A percentile compares a stretch with the other conserved stretches of the same genome.
Evolutionary conservation across 1,140 invertebrate species (phyloP).

Genomic region (Heliconius himera): DNA sequence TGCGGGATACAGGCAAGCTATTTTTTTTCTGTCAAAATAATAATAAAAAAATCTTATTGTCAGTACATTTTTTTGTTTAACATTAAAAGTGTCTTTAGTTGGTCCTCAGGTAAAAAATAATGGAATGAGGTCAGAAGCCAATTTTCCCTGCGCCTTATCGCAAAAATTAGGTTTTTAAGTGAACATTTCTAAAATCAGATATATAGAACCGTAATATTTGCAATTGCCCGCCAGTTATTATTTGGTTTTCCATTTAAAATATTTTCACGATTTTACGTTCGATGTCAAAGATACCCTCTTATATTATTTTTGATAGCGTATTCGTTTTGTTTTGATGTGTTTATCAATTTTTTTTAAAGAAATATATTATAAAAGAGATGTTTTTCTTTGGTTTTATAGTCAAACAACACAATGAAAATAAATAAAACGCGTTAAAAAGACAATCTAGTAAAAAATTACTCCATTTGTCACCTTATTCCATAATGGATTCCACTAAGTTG

Average conservation of each 20-base stretch:
- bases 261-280: background rate
- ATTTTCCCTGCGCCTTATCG: constrained; percentile 39
- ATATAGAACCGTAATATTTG: constrained; percentile 34
- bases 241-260: constrained; percentile 6
- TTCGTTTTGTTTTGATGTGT: background rate
- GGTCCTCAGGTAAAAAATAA: constrained; percentile 23
- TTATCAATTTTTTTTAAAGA: too few species aligned
- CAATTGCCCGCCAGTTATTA: constrained; percentile 17
- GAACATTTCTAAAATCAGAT: constrained; percentile 40
- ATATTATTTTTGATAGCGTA: constrained; percentile 10
- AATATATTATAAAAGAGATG: too few species aligned
- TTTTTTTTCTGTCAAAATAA: too few species aligned
- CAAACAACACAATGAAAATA: too few species aligned
- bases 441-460: too few species aligned
- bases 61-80: background rate
- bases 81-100: background rate
- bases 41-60: too few species aligned
- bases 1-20: too few species aligned
- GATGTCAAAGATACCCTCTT: background rate
- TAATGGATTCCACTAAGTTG: too few species aligned
- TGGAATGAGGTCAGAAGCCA: constrained; percentile 37
- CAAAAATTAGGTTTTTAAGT: constrained; percentile 41
- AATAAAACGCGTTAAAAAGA: too few species aligned
- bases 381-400: too few species aligned
- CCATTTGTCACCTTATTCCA: too few species aligned